Base-by-base conservation (phyloP, 2,888 invertebrate species). In the Tetragonisca angustula region DNA sequence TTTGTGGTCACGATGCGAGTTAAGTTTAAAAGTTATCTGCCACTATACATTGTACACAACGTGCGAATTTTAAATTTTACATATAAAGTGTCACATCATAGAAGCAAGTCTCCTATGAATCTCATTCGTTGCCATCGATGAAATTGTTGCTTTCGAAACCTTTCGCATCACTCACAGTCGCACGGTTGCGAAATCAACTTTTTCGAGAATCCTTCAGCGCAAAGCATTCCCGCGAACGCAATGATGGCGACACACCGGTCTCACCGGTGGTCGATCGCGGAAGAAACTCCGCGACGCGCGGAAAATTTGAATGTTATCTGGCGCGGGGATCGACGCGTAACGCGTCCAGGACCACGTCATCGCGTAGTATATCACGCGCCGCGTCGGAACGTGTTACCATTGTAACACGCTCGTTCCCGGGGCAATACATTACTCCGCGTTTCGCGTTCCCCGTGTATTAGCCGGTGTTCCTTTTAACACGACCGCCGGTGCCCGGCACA, bases 361-460 rank as follows among this genome's bases (percentile, higher is more conserved):
- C 85, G 74, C 73, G 78, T 76, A 84, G 76, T 86, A 88, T 88
- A 88, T 88, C 88, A 86, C 84, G 83, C 79, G 77, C 85, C 74
- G 75, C 76, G 87, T 87, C 85, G 83, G 83, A 83, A 84, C 87
- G 86, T 82, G 83, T 87, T 86, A 84, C 86, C 81, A 90, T 85
- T 81, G 88, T 89, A 88, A 84, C 87, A 80, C 74, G 87, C 86
- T 84, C 87, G 86, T 88, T 87, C 86, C 83, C 69, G 81, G 69
- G 76, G 87, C 86, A 87, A 91, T 91, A 89, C 89, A 89, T 91
- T 88, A 90, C 79, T 83, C 83, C 79, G 87, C 86, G 75, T 85
- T 59, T 81, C 83, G 75, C 83, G 79, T 88, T 72, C 85, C 85
- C 74, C 85, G 75, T 74, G 86, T 89, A 89, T 88, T 90, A 90